phyloP scores from a whole-genome alignment of 2,888 invertebrate species.

The Ceramica pisi region DNA sequence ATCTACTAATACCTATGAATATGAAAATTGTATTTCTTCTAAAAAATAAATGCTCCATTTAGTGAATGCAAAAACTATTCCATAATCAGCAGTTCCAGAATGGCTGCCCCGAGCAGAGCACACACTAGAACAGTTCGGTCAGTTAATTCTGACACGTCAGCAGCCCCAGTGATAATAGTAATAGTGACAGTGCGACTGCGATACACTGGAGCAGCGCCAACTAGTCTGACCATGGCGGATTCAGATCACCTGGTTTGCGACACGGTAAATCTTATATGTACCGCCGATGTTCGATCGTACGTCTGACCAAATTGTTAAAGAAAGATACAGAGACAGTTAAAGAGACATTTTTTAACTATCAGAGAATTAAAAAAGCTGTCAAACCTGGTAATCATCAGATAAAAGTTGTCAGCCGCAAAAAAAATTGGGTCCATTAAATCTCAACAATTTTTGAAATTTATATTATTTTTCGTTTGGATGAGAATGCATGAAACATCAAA shows the following conservation, averaged over 20 bases:
- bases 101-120: conserved; percentile 17
- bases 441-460: no score
- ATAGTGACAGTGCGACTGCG: conserved; percentile 64
- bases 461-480: no score
- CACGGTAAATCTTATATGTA: conserved; percentile 17
- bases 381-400: no score
- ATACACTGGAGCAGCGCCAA: conserved; percentile 75
- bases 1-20: no score
- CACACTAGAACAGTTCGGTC: conserved; percentile 28
- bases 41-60: no score
- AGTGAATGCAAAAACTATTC: conserved; percentile 1
- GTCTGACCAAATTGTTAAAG: neutral
- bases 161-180: conserved; percentile 62
- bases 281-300: conserved; percentile 13
- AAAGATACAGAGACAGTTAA: neutral
- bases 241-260: conserved; percentile 69
- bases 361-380: no score
- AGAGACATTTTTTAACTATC: no score
- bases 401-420: no score
- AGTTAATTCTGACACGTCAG: conserved; percentile 56
- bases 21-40: no score
- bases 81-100: neutral
- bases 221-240: conserved; percentile 66
- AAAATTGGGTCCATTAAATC: no score
- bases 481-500: no score